Base-by-base conservation (phyloP, 2,888 invertebrate genomes). In the Cheilosia variabilis region DNA sequence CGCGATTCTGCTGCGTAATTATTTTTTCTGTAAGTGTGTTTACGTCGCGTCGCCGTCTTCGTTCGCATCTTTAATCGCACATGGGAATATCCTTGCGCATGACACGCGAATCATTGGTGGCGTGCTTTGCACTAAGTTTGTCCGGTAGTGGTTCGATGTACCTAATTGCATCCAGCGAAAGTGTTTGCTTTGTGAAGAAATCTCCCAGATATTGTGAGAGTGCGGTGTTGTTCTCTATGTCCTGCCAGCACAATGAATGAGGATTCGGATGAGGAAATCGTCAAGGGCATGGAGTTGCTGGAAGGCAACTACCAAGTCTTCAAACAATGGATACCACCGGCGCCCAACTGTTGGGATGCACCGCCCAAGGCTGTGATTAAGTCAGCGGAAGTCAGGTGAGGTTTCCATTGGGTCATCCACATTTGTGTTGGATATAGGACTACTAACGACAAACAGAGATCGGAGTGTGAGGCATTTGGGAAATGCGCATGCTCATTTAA, bases 301-400 rank as follows among this genome's bases (percentile, higher is more conserved):
- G 92, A 92, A 87, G 92, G 92, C 88, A 92, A 92, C 89, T 92
- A 92, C 88, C 92, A 92, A 88, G 90, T 92, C 86, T 90, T 92
- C 55, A 90, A 91, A 58, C 91, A 92, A 88, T 92, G 92, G 92
- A 92, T 92, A 79, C 92, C 92, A 71, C 92, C 92, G 68, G 92
- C 92, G 10, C 92, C 92, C 41, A 91, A 91, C 87, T 92, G 91
- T 89, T 92, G 92, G 92, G 91, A 92, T 89, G 92, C 92, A 43
- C 92, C 92, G 31, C 92, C 92, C 55, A 92, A 92, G 87, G 92
- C 91, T 82, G 89, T 92, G 80, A 92, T 92, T 83, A 92, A 92
- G 77, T 91, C 91, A 27, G 92, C 92, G 15, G 90, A 91, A 91
- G 92, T 92, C 88, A 92, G 92, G 92, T 92, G 90, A 90, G 83